A percentile compares a stretch with the other conserved stretches of the same genome.
phyloP scores from a whole-genome alignment of 2,797 vertebrate genomes.

The Astyanax mexicanus region DNA sequence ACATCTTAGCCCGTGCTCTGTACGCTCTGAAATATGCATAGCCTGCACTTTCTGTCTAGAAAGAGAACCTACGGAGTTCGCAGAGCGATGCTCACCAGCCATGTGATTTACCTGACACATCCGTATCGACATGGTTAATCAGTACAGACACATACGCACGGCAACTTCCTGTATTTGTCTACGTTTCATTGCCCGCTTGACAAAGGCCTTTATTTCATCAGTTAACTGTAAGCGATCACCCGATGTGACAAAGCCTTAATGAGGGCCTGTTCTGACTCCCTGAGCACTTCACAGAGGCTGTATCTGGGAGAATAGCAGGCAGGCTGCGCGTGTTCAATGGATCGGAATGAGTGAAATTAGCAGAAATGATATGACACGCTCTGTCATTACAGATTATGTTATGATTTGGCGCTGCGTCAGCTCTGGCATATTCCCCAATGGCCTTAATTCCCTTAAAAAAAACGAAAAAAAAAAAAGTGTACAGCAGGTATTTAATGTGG shows the following conservation, averaged over 20 bases:
- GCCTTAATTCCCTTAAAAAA: conserved; percentile 65
- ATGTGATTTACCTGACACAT: conserved; percentile 49
- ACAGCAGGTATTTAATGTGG: conserved; percentile 76
- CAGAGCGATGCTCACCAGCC: conserved; percentile 31
- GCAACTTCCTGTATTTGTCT: conserved; percentile 32
- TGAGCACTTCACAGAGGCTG: conserved; percentile 60
- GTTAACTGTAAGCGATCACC: conserved; percentile 70
- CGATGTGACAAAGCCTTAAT: conserved; percentile 71
- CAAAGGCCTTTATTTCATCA: conserved; percentile 66
- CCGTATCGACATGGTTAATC: conserved; percentile 51
- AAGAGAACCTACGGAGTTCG: neutral
- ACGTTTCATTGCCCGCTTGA: conserved; percentile 37
- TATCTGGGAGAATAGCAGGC: conserved; percentile 56
- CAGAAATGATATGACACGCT: conserved; percentile 77
- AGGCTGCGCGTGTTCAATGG: conserved; percentile 68
- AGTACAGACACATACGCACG: conserved; percentile 37
- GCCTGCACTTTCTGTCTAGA: conserved; percentile 35
- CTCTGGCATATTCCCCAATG: conserved; percentile 73
- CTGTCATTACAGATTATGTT: conserved; percentile 79
- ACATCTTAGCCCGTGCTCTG: conserved; percentile 15
- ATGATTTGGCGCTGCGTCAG: conserved; percentile 67
- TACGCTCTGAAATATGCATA: conserved; percentile 26
- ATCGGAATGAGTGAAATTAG: conserved; percentile 78
- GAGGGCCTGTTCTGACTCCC: conserved; percentile 67
- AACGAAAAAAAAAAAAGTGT: conserved; percentile 72